A percentile compares a stretch with the other conserved stretches of the same genome.
phyloP scores from a whole-genome alignment of 2,797 vertebrate species.

The Argentina silus region DNA sequence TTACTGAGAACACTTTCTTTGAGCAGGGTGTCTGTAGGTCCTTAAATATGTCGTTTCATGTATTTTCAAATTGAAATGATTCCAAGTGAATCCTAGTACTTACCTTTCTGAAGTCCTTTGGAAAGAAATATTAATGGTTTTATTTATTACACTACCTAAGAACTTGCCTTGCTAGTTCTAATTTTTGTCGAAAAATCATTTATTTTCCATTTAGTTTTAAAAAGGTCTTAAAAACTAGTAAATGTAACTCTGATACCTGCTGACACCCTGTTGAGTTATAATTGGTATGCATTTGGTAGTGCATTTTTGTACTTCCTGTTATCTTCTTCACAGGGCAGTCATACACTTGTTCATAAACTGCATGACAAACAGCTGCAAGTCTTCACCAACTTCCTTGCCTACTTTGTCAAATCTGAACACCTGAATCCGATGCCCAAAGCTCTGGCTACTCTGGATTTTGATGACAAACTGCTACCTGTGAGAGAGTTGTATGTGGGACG shows the following conservation, averaged over 20 bases:
- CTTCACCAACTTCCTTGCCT: slow-evolving; percentile 29
- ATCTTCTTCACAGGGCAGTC: slow-evolving; percentile 9
- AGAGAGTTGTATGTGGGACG: slow-evolving; percentile 25
- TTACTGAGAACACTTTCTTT: slow-evolving; percentile 29
- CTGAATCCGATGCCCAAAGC: slow-evolving; percentile 23
- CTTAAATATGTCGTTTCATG: slow-evolving; percentile 16
- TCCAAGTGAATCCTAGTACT: slow-evolving; percentile 23
- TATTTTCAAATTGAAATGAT: slow-evolving; percentile 25
- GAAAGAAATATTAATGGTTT: not conserved
- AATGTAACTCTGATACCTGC: not conserved
- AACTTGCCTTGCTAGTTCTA: slow-evolving; percentile 4
- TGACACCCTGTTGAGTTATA: not conserved
- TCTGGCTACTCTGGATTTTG: slow-evolving; percentile 21
- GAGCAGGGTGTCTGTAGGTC: slow-evolving; percentile 26
- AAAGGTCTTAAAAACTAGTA: not conserved
- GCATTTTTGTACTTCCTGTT: not conserved
- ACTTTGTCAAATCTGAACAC: slow-evolving; percentile 29
- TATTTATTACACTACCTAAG: slow-evolving; percentile 1
- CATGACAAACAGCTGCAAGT: slow-evolving; percentile 31
- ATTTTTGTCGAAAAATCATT: not conserved
- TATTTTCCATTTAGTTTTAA: not conserved
- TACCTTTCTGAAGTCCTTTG: slow-evolving; percentile 12
- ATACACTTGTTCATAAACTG: slow-evolving; percentile 23
- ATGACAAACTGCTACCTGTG: slow-evolving; percentile 22
- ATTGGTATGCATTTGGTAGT: not conserved